Evolutionary conservation across 2,113 vertebrate genomes (phyloP).

Genomic region (Pardalotus punctatus): DNA sequence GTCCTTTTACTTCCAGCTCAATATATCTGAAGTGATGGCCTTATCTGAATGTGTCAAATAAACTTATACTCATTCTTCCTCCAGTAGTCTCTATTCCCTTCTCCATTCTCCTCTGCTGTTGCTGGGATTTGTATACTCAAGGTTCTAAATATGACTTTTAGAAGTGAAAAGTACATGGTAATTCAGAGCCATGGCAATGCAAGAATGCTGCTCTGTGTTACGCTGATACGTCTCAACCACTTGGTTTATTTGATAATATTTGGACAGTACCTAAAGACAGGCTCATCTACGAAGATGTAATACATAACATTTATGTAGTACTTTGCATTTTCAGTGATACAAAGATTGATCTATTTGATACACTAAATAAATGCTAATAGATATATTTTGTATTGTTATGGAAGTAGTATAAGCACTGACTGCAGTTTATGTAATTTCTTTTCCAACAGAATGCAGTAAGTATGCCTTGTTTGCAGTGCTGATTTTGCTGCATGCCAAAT

Average conservation of each 20-base stretch:
- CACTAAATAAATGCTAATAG: background rate
- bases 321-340: background rate
- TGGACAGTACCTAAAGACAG: background rate
- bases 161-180: background rate
- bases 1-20: background rate
- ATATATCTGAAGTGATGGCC: background rate
- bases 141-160: background rate
- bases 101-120: background rate
- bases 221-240: background rate
- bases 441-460: conserved; percentile 92
- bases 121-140: background rate
- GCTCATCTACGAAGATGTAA: background rate
- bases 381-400: background rate
- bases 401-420: conserved; percentile 56
- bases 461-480: conserved; percentile 82
- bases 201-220: background rate
- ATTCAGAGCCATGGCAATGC: background rate
- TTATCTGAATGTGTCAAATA: background rate
- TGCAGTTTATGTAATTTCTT: conserved; percentile 74
- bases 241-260: background rate
- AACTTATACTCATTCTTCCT: background rate
- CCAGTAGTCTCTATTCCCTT: background rate
- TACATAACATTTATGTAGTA: background rate
- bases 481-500: conserved; percentile 78
- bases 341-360: background rate